Evolutionary conservation across 1,140 invertebrate species (phyloP).

Genomic region (Pseudoatta argentina): DNA sequence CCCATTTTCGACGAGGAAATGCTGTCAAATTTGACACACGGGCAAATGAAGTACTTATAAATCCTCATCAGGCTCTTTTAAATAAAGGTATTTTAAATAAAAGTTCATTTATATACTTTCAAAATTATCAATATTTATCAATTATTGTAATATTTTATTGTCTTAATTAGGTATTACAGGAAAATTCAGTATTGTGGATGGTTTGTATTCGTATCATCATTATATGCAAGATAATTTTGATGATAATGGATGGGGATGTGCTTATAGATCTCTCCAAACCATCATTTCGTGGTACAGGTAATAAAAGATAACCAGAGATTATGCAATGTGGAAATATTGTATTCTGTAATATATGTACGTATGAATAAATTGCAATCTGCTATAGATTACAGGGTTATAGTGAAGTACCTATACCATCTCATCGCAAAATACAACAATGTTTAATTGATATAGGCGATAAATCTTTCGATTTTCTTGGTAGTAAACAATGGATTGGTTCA

Average conservation of each 20-base stretch:
- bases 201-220: slow-evolving; percentile 97
- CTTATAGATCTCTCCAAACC: slow-evolving; percentile 99
- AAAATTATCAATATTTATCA: not conserved
- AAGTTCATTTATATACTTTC: slow-evolving; percentile 80
- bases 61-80: slow-evolving; percentile 90
- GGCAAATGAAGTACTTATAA: slow-evolving; percentile 88
- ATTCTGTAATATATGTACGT: slow-evolving; percentile 3
- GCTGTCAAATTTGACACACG: slow-evolving; percentile 87
- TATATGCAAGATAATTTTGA: slow-evolving; percentile 98
- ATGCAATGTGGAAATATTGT: not conserved
- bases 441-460: slow-evolving; percentile 98
- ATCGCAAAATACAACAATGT: slow-evolving; percentile 96
- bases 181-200: slow-evolving; percentile 88
- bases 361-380: slow-evolving; percentile 20
- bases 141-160: not conserved
- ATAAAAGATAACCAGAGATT: slow-evolving; percentile 40
- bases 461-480: slow-evolving; percentile 94
- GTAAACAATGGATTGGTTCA: slow-evolving; percentile 98
- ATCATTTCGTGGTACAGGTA: slow-evolving; percentile 98
- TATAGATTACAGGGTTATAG: slow-evolving; percentile 95
- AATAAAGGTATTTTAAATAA: slow-evolving; percentile 85
- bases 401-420: slow-evolving; percentile 93
- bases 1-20: slow-evolving; percentile 91
- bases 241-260: slow-evolving; percentile 99
- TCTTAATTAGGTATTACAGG: slow-evolving; percentile 20